Evolutionary conservation across 2,888 invertebrate genomes (phyloP).

Genomic region (Diachrysia chrysitis): DNA sequence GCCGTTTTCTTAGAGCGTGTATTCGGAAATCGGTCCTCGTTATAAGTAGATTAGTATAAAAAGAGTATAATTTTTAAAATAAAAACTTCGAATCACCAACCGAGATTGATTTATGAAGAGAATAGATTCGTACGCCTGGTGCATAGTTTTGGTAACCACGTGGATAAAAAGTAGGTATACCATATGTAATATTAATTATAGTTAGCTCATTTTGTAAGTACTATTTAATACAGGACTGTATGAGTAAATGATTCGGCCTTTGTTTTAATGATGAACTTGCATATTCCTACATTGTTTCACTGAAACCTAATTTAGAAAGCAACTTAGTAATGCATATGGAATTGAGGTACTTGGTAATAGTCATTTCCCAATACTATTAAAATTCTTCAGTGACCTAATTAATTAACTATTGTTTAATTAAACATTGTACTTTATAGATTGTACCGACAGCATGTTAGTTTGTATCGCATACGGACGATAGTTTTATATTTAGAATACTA

Average conservation of each 20-base stretch:
- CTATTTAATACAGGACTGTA: background rate
- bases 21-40: background rate
- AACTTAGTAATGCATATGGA: conserved; percentile 33
- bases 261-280: background rate
- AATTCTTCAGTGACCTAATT: conserved; percentile 29
- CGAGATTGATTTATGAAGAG: too few relatives aligned
- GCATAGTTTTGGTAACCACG: too few relatives aligned
- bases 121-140: too few relatives aligned
- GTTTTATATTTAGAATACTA: conserved; percentile 14
- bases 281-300: conserved; percentile 5
- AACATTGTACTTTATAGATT: conserved; percentile 8
- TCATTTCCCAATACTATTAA: conserved; percentile 28
- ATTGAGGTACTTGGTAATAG: background rate
- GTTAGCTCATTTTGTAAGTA: background rate
- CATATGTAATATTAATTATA: too few relatives aligned
- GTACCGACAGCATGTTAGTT: conserved; percentile 10
- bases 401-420: conserved; percentile 15
- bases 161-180: too few relatives aligned
- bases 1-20: background rate
- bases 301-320: conserved; percentile 6
- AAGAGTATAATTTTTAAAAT: too few relatives aligned
- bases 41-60: background rate
- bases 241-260: background rate
- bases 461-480: background rate
- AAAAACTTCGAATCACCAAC: too few relatives aligned